A percentile compares a stretch with the other conserved stretches of the same genome.
Conservation (phyloP, 92 coral and sea anemone species). For the Zoanthus gigantus region DNA sequence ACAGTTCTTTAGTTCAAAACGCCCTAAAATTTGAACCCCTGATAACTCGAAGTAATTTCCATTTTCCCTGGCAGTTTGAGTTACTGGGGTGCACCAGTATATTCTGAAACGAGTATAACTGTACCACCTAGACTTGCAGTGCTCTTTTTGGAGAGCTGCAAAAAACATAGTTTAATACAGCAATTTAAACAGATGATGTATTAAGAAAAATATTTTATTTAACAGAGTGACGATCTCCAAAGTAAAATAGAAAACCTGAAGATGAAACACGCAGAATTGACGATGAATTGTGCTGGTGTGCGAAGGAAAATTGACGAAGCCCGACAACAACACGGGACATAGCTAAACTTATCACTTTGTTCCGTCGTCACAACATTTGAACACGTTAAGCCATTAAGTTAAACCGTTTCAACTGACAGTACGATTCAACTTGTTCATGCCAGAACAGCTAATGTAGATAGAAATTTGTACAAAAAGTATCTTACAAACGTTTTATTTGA, state of each 20-base stretch:
- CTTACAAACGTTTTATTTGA: not conserved
- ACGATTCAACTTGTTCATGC: not conserved
- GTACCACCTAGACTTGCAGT: no score
- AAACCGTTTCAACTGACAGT: not conserved
- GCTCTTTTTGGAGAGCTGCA: no score
- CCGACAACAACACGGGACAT: slow-evolving; percentile 63
- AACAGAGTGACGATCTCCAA: slow-evolving; percentile 85
- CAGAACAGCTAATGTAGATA: slow-evolving; percentile 4
- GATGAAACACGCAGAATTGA: slow-evolving; percentile 96
- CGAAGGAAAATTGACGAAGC: slow-evolving; percentile 91
- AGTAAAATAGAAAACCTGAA: slow-evolving; percentile 84
- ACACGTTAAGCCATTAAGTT: not conserved
- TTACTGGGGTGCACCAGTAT: no score
- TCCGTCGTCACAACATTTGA: not conserved
- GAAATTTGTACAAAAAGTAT: slow-evolving; percentile 1
- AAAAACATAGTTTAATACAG: no score
- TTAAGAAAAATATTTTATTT: slow-evolving; percentile 4
- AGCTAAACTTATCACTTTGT: not conserved
- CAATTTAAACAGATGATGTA: no score
- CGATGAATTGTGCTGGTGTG: slow-evolving; percentile 97
- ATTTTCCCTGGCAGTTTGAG: no score
- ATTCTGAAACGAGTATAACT: no score
- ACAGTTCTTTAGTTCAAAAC: no score
- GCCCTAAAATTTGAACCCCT: no score
- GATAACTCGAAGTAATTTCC: no score